A percentile compares a stretch with the other conserved stretches of the same genome.
Evolutionary conservation across 2,888 invertebrate genomes (phyloP).

Genomic region (Lasioglossum leucozonium): DNA sequence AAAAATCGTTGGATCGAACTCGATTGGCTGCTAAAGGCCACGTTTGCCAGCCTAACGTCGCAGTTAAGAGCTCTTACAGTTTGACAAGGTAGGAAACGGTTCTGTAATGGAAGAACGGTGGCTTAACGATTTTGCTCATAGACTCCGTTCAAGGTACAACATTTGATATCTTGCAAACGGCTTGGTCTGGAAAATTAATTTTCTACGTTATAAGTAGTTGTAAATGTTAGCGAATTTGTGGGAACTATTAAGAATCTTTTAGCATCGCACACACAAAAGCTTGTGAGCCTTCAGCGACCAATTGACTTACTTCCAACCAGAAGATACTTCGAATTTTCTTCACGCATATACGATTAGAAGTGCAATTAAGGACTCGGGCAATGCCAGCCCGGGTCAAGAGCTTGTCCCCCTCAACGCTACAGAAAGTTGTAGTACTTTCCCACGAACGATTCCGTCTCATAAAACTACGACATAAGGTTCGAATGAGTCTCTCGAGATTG

Average conservation of each 20-base stretch:
- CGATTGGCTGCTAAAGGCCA: not conserved
- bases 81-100: not conserved
- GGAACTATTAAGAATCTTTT: not conserved
- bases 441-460: constrained; percentile 43
- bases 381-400: constrained; percentile 45
- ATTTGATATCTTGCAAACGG: not conserved
- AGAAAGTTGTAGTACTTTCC: constrained; percentile 26
- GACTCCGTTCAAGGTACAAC: not conserved
- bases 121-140: not conserved
- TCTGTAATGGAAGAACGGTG: not conserved
- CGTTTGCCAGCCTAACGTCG: not conserved
- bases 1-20: constrained; percentile 3
- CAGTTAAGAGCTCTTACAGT: not conserved
- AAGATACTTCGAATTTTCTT: constrained; percentile 18
- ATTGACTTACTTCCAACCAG: constrained; percentile 2
- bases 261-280: not conserved
- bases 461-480: constrained; percentile 20
- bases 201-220: not conserved
- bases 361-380: constrained; percentile 76
- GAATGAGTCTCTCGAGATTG: not conserved
- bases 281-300: not conserved
- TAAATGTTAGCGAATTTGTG: not conserved
- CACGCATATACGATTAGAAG: constrained; percentile 57
- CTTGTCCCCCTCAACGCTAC: constrained; percentile 35
- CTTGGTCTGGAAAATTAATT: not conserved